phyloP scores from a whole-genome alignment of 2,113 vertebrate species.

The Chaetorhynchus papuensis region DNA sequence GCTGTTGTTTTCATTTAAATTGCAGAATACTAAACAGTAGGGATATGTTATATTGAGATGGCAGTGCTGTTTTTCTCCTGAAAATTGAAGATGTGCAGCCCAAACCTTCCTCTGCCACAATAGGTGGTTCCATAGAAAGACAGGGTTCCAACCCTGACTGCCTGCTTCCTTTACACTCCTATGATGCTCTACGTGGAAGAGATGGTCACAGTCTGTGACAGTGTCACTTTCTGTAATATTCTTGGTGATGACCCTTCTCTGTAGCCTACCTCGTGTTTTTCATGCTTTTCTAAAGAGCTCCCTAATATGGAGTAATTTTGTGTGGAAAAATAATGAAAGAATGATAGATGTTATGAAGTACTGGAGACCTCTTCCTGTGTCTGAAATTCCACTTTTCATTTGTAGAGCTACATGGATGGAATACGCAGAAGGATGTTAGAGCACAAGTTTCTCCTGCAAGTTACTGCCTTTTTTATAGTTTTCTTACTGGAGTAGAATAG shows the following conservation, averaged over 20 bases:
- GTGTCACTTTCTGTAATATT: not conserved
- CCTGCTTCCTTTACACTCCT: not conserved
- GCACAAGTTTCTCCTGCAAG: not conserved
- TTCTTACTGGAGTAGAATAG: not conserved
- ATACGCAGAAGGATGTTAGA: not conserved
- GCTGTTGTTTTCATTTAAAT: constrained; percentile 52
- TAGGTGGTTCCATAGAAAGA: not conserved
- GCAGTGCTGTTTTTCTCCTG: not conserved
- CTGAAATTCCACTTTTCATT: not conserved
- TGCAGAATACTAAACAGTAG: not conserved
- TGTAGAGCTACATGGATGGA: not conserved
- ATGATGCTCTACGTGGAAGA: not conserved
- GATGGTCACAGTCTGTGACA: not conserved
- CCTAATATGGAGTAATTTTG: not conserved
- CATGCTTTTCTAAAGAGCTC: not conserved
- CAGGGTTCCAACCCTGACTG: not conserved
- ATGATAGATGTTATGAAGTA: not conserved
- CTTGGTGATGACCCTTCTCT: not conserved
- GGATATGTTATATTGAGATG: not conserved
- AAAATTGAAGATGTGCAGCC: not conserved
- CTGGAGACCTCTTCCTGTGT: not conserved
- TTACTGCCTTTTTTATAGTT: not conserved
- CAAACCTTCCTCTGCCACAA: not conserved
- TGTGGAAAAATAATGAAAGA: not conserved
- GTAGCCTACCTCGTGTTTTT: not conserved